Percentiles rank a stretch among this genome's conserved stretches.
These are phyloP conservation scores for Drosophila leontia DNA, from an alignment of 1,140 invertebrate genomes.

Conservation along the genomic window DNA sequence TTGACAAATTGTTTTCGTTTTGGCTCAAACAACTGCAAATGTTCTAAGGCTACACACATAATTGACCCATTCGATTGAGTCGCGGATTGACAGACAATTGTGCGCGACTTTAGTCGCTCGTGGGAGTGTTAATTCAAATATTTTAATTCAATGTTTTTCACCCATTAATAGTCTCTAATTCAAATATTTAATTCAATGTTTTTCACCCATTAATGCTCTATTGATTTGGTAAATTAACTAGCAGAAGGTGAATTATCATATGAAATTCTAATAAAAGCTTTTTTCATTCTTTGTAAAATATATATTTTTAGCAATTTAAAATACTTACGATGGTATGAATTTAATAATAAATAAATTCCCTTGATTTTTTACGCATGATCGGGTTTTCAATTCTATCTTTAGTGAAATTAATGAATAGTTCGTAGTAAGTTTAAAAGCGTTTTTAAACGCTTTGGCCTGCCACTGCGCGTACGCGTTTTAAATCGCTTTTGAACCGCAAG, in stretches of 20 bases:
- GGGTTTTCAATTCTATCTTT: neutral
- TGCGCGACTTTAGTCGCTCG: constrained; percentile 20
- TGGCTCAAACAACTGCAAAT: constrained; percentile 42
- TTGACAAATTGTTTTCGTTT: constrained; percentile 69
- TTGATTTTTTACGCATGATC: neutral
- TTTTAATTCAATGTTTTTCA: neutral
- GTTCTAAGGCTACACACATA: constrained; percentile 59
- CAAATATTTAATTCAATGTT: constrained; percentile 12
- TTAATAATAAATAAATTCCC: neutral
- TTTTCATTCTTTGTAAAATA: neutral
- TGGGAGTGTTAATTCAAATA: constrained; percentile 22
- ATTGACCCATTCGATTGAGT: constrained; percentile 37
- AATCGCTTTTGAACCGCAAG: constrained; percentile 26
- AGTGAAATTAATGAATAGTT: neutral
- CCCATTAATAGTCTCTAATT: constrained; percentile 2
- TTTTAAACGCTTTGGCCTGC: neutral
- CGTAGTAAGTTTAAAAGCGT: neutral
- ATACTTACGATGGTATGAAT: too few species aligned
- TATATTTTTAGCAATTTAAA: too few species aligned
- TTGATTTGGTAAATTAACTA: neutral
- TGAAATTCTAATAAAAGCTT: neutral
- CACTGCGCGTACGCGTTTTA: constrained; percentile 35
- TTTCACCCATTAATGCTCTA: constrained; percentile 1
- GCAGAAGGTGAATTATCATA: neutral
- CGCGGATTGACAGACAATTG: constrained; percentile 55